A percentile compares a stretch with the other conserved stretches of the same genome.
These are phyloP conservation scores for Tretioscincus oriximinensis DNA, from an alignment of 2,113 vertebrate species.

Conservation along the genomic window DNA sequence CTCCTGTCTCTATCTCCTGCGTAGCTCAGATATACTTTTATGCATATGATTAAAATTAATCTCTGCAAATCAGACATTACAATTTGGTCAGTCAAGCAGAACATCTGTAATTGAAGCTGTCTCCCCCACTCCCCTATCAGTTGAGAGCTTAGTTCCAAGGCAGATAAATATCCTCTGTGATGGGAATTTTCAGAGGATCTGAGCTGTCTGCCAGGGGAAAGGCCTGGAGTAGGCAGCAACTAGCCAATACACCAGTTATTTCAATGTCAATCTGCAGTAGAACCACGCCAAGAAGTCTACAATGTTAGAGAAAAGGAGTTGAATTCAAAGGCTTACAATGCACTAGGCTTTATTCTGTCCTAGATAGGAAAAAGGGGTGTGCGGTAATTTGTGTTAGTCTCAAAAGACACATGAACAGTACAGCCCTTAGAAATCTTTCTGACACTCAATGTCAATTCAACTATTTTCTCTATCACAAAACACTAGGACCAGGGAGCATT, in stretches of 20 bases:
- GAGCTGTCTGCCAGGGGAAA: neutral
- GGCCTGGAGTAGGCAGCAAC: neutral
- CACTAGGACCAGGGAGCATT: too few relatives aligned
- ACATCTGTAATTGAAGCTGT: neutral
- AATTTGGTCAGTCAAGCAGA: neutral
- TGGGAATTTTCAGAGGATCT: neutral
- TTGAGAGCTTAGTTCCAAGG: neutral
- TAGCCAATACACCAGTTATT: neutral
- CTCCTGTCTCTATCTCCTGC: neutral
- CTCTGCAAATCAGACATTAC: neutral
- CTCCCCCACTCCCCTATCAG: neutral
- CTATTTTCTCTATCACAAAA: too few relatives aligned
- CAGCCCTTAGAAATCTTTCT: too few relatives aligned
- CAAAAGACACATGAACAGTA: too few relatives aligned
- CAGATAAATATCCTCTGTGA: neutral
- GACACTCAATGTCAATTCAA: too few relatives aligned
- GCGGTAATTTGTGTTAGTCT: too few relatives aligned
- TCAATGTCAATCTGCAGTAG: neutral
- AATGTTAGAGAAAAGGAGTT: neutral
- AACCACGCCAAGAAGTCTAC: neutral
- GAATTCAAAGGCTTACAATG: too few relatives aligned
- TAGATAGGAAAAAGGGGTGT: too few relatives aligned
- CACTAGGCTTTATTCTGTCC: too few relatives aligned
- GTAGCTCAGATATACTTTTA: neutral
- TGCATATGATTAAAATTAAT: neutral